A percentile compares a stretch with the other conserved stretches of the same genome.
Evolutionary conservation across 2,797 vertebrate genomes (phyloP).

Genomic region (Yasuhikotakia modesta): DNA sequence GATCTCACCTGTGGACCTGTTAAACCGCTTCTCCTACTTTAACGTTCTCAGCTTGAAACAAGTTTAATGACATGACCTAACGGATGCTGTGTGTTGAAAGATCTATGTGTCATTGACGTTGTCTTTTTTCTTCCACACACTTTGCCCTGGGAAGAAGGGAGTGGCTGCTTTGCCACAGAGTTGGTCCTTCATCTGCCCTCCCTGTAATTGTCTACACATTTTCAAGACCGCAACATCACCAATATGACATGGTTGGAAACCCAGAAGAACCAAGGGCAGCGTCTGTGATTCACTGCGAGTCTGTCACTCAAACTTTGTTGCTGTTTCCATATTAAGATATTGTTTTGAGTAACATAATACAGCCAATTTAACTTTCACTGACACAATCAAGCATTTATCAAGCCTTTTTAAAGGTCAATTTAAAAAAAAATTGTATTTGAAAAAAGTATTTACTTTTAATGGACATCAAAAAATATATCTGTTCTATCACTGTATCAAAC

Average conservation of each 20-base stretch:
- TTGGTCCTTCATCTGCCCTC: slow-evolving; percentile 67
- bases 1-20: slow-evolving; percentile 62
- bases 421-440: too few species aligned
- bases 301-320: slow-evolving; percentile 11
- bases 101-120: slow-evolving; percentile 4
- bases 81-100: slow-evolving; percentile 24
- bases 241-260: slow-evolving; percentile 70
- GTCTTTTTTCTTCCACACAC: slow-evolving; percentile 4
- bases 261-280: slow-evolving; percentile 55
- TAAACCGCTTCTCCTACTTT: slow-evolving; percentile 52
- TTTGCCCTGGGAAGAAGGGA: slow-evolving; percentile 57
- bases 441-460: too few species aligned
- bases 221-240: slow-evolving; percentile 73
- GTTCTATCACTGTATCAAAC: too few species aligned
- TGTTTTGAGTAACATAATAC: slow-evolving; percentile 8
- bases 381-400: too few species aligned
- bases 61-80: slow-evolving; percentile 67
- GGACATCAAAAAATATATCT: too few species aligned
- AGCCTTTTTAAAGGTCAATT: too few species aligned
- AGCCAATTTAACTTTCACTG: background rate
- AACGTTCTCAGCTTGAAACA: slow-evolving; percentile 44
- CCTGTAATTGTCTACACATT: slow-evolving; percentile 78
- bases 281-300: slow-evolving; percentile 53
- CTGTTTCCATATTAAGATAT: slow-evolving; percentile 13
- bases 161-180: slow-evolving; percentile 69